Percentiles rank a stretch among this genome's conserved stretches.
Conservation (phyloP, 1,140 invertebrate species). For the Drosophila ogumai region DNA sequence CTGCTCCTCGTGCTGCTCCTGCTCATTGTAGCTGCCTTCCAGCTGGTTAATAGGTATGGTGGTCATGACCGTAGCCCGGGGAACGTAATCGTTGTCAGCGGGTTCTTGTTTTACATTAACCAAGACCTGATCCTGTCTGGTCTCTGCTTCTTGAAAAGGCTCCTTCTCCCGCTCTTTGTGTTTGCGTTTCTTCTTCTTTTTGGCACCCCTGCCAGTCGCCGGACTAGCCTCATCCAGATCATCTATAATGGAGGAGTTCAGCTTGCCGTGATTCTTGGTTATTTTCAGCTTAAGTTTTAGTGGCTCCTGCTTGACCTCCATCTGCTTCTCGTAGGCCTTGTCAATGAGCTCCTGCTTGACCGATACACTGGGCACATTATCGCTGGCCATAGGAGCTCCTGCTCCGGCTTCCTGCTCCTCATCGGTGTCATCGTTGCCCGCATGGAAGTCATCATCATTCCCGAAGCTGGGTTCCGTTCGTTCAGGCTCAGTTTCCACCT, state of each 20-base stretch:
- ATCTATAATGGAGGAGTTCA: conserved; percentile 78
- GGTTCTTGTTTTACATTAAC: conserved; percentile 68
- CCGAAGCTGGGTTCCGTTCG: conserved; percentile 8
- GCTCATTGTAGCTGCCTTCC: conserved; percentile 39
- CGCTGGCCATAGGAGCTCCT: not conserved
- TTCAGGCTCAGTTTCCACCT: conserved; percentile 29
- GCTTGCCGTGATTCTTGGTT: conserved; percentile 77
- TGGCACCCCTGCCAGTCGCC: conserved; percentile 46
- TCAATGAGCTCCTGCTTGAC: conserved; percentile 58
- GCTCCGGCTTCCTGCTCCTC: conserved; percentile 18
- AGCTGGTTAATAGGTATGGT: conserved; percentile 76
- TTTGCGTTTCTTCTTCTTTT: conserved; percentile 81
- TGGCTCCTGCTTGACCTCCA: conserved; percentile 60
- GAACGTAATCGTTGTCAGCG: conserved; percentile 40
- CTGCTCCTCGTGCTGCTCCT: not conserved
- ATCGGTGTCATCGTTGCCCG: conserved; percentile 55
- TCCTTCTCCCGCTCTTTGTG: conserved; percentile 64
- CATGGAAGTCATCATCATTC: conserved; percentile 60
- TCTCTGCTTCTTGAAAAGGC: not conserved
- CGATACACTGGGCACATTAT: conserved; percentile 10
- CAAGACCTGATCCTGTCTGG: not conserved
- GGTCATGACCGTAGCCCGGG: conserved; percentile 70
- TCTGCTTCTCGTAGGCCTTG: conserved; percentile 29
- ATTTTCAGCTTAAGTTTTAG: conserved; percentile 79
- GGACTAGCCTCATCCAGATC: conserved; percentile 53